phyloP scores from a whole-genome alignment of 2,888 invertebrate genomes.

The Panorpa germanica region DNA sequence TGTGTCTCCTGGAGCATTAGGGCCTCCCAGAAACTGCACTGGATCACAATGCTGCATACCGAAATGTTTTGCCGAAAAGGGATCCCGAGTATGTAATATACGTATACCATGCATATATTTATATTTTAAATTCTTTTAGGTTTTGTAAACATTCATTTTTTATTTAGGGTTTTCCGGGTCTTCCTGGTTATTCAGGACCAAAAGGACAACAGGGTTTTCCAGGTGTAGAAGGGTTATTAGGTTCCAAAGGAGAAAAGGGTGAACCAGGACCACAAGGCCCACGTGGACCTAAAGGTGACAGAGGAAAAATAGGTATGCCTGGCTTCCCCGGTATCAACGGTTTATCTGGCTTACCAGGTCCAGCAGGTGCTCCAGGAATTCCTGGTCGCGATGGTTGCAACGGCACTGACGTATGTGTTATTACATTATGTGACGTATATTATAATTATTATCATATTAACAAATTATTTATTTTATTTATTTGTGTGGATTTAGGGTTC shows the following conservation, averaged over 20 bases:
- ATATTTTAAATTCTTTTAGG: slow-evolving; percentile 4
- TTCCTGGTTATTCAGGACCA: slow-evolving; percentile 48
- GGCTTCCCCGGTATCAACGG: slow-evolving; percentile 58
- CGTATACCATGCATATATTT: slow-evolving; percentile 1
- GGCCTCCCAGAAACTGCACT: slow-evolving; percentile 39
- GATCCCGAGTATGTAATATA: slow-evolving; percentile 39
- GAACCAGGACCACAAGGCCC: slow-evolving; percentile 67
- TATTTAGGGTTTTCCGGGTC: slow-evolving; percentile 52
- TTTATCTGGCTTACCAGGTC: slow-evolving; percentile 15
- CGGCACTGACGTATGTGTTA: slow-evolving; percentile 67
- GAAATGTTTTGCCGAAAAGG: slow-evolving; percentile 80
- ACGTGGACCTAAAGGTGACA: slow-evolving; percentile 66
- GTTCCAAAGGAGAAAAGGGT: slow-evolving; percentile 78
- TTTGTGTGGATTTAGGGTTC: slow-evolving; percentile 7
- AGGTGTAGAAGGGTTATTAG: slow-evolving; percentile 69
- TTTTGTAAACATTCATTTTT: slow-evolving; percentile 5
- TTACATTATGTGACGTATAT: neutral
- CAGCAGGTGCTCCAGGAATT: slow-evolving; percentile 49
- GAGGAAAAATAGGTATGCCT: slow-evolving; percentile 71
- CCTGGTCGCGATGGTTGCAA: slow-evolving; percentile 91
- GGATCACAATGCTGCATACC: slow-evolving; percentile 55
- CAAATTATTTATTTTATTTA: slow-evolving; percentile 2
- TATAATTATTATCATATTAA: slow-evolving; percentile 1
- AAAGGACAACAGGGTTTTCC: slow-evolving; percentile 64
- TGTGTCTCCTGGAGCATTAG: slow-evolving; percentile 23